Evolutionary conservation across 1,140 invertebrate genomes (phyloP).

Genomic region (Pseudomyrmex sp.): DNA sequence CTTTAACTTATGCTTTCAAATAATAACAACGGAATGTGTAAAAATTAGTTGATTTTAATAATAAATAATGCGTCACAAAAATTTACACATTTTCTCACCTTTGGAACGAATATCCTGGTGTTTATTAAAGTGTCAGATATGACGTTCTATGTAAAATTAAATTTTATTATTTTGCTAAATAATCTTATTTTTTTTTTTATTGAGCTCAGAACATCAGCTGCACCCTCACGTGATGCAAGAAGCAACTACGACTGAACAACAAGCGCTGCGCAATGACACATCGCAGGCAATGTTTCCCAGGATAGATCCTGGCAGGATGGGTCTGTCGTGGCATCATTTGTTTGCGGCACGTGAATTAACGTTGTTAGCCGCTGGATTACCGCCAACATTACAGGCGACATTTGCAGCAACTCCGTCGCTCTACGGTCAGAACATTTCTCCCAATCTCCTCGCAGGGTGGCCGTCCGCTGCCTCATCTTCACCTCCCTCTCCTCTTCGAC

Average conservation of each 20-base stretch:
- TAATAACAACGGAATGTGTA: too few relatives aligned
- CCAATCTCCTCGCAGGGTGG: constrained; percentile 74
- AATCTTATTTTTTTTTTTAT: neutral
- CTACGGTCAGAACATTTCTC: constrained; percentile 85
- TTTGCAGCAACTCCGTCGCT: constrained; percentile 79
- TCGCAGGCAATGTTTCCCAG: constrained; percentile 80
- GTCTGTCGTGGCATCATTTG: constrained; percentile 75
- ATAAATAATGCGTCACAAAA: too few relatives aligned
- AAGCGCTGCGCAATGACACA: constrained; percentile 70
- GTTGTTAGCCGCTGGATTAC: constrained; percentile 84
- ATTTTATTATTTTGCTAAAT: too few relatives aligned
- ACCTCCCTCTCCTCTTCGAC: constrained; percentile 78
- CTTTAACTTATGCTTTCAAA: too few relatives aligned
- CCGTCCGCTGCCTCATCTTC: constrained; percentile 73
- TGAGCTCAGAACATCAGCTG: constrained; percentile 80
- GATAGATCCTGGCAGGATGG: constrained; percentile 84
- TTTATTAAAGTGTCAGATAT: too few relatives aligned
- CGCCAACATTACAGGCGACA: constrained; percentile 78
- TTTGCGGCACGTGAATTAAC: constrained; percentile 41
- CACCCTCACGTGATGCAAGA: constrained; percentile 81
- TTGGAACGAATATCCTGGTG: too few relatives aligned
- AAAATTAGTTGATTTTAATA: too few relatives aligned
- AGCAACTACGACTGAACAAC: constrained; percentile 79
- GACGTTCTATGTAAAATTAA: too few relatives aligned
- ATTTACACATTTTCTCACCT: too few relatives aligned